Conservation (phyloP, 2,113 vertebrate genomes). For the Balaeniceps rex region DNA sequence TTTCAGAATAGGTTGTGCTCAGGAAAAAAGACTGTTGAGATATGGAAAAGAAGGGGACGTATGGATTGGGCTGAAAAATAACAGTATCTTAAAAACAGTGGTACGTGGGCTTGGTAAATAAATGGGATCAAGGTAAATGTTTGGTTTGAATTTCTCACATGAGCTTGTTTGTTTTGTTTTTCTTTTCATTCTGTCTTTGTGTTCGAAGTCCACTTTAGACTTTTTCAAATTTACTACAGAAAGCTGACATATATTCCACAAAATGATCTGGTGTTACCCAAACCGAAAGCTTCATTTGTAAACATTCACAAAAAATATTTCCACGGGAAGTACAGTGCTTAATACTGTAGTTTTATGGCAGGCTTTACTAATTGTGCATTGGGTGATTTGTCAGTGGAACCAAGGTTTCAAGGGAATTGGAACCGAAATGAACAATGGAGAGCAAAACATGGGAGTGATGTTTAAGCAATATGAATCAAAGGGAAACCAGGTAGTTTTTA, state of each 20-base stretch:
- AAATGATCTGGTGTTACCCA: neutral
- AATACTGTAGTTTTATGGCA: neutral
- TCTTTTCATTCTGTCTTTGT: neutral
- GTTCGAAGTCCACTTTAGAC: neutral
- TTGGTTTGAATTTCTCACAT: neutral
- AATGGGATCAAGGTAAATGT: neutral
- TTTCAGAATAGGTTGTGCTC: neutral
- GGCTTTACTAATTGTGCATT: neutral
- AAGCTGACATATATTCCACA: neutral
- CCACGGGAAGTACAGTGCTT: neutral
- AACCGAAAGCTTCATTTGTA: neutral
- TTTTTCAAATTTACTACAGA: neutral
- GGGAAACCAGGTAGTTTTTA: neutral
- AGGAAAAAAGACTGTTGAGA: neutral
- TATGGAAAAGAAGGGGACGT: neutral
- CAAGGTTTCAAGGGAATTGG: rapidly evolving
- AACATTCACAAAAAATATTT: neutral
- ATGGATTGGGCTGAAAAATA: neutral
- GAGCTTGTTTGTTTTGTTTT: neutral
- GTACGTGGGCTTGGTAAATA: neutral
- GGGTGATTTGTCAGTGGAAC: neutral
- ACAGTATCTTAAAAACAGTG: neutral
- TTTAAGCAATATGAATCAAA: neutral
- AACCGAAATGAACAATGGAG: neutral
- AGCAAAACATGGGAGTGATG: neutral